Evolutionary conservation across 2,113 vertebrate species (phyloP).

Genomic region (Perca fluviatilis): DNA sequence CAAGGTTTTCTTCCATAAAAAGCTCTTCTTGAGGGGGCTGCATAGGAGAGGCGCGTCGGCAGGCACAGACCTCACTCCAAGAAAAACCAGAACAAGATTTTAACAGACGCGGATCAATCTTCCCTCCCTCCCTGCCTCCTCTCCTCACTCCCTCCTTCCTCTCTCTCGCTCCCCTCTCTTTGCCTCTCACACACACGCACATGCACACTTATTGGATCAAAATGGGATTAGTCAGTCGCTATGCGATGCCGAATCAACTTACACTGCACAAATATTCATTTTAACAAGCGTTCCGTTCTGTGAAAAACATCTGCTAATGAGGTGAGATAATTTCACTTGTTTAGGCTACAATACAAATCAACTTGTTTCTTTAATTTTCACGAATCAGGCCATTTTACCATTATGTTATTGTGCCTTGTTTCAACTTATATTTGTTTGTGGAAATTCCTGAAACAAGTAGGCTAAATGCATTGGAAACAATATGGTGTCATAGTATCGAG

Average conservation of each 20-base stretch:
- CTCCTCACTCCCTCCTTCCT: conserved; percentile 48
- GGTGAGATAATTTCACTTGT: conserved; percentile 56
- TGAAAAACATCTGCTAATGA: conserved; percentile 63
- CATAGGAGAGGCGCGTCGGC: conserved; percentile 82
- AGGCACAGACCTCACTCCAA: conserved; percentile 85
- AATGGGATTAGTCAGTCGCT: conserved; percentile 80
- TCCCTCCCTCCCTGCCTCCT: conserved; percentile 75
- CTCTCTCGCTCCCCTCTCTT: conserved; percentile 39
- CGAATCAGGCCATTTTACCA: conserved; percentile 7
- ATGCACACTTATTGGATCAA: conserved; percentile 81
- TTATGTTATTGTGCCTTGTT: conserved; percentile 15
- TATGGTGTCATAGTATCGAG: conserved; percentile 54
- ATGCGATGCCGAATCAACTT: conserved; percentile 73
- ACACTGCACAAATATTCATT: conserved; percentile 52
- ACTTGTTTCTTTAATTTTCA: conserved; percentile 31
- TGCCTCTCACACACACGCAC: conserved; percentile 61
- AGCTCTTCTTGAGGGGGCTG: conserved; percentile 75
- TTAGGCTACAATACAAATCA: conserved; percentile 33
- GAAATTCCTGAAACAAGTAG: conserved; percentile 47
- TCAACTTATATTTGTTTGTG: conserved; percentile 44
- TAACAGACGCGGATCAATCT: conserved; percentile 87
- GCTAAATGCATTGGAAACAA: conserved; percentile 37
- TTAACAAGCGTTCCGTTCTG: conserved; percentile 48
- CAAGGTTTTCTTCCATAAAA: conserved; percentile 73
- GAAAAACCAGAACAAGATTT: conserved; percentile 86